phyloP scores from a whole-genome alignment of 2,888 invertebrate species.

The Orchesellides sinensis region DNA sequence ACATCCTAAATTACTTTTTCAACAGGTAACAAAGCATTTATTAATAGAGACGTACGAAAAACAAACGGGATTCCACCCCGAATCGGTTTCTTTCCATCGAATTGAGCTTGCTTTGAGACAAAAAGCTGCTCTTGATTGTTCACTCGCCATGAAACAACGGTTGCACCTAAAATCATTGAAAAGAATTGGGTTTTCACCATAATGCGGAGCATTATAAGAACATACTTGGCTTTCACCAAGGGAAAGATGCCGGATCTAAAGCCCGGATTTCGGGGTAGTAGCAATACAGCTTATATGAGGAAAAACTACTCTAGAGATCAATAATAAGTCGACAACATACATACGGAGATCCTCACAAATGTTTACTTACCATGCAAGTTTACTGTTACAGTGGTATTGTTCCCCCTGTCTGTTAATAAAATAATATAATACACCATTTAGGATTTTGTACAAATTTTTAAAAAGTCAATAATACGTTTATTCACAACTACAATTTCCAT shows the following conservation, averaged over 20 bases:
- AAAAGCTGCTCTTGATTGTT: constrained; percentile 97
- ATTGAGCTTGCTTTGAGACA: constrained; percentile 95
- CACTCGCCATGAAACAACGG: constrained; percentile 97
- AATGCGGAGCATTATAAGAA: background rate
- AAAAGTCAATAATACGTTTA: no score
- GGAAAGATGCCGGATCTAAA: background rate
- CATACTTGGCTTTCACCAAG: background rate
- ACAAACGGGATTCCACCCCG: constrained; percentile 98
- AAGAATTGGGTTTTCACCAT: constrained; percentile 15
- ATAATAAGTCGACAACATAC: no score
- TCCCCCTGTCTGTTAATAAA: no score
- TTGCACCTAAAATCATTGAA: constrained; percentile 85
- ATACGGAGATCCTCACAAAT: no score
- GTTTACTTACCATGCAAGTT: constrained; percentile 94
- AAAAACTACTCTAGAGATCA: no score
- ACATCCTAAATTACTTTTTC: no score
- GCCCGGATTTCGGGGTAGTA: background rate
- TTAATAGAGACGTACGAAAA: constrained; percentile 95
- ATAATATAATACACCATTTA: no score
- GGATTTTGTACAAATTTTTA: no score
- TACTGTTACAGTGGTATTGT: constrained; percentile 97
- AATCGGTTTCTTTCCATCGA: constrained; percentile 97
- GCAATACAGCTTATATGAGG: no score
- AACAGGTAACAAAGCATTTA: background rate
- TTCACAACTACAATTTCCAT: no score